Evolutionary conservation across 2,888 invertebrate species (phyloP), one percentile per base, ranked within the genome.

Genomic region (Synanthedon formicaeformis): DNA sequence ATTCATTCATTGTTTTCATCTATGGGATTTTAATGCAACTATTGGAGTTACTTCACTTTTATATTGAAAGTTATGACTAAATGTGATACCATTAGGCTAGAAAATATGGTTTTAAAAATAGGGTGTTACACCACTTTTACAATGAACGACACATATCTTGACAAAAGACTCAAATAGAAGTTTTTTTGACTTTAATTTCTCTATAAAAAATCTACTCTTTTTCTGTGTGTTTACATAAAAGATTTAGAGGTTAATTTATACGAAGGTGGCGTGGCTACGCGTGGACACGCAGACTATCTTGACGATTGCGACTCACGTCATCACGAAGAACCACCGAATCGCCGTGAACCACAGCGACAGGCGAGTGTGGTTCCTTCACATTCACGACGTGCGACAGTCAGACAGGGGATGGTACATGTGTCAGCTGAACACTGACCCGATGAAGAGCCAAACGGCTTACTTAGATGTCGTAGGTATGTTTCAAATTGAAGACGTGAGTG

Each of bases 341-440:
- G 92, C 92, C 14, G 93, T 96, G 53, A 93, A 93, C 55, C 94
- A 95, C 79, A 95, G 94, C 63, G 95, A 96, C 73, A 92, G 93
- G 57, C 90, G 93, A 51, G 94, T 94, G 51, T 96, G 96, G 96
- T 94, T 93, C 75, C 89, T 96, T 49, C 94, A 95, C 71, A 94
- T 96, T 65, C 91, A 92, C 55, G 95, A 96, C 75, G 94, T 96
- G 12, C 89, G 92, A 41, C 94, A 95, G 74, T 90, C 92, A 0
- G 96, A 96, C 82, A 90, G 93, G 13, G 95, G 96, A 57, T 95
- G 94, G 92, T 96, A 96, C 85, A 96, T 96, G 96, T 96, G 96
- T 75, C 96, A 96, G 88, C 94, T 96, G 62, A 96, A 96, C 80
- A 96, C 96, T 0, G 95, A 95, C 80, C 96, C 96, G 0, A 96